phyloP scores from a whole-genome alignment of 2,888 invertebrate genomes.

The Dioctria linearis region DNA sequence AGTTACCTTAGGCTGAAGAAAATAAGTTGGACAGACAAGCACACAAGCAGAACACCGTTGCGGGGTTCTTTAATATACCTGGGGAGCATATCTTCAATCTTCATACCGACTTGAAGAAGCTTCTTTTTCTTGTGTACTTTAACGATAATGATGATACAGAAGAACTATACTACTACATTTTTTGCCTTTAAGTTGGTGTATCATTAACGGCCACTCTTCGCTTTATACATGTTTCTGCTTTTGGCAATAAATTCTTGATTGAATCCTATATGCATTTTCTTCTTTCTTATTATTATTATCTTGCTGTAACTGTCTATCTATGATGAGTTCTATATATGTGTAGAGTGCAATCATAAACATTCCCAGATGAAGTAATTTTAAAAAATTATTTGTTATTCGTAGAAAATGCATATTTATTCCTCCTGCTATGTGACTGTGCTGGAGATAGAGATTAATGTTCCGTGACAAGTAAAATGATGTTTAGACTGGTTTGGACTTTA shows the following conservation, averaged over 20 bases:
- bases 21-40: conserved; percentile 1
- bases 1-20: neutral
- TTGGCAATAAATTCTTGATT: neutral
- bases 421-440: no score
- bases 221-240: neutral
- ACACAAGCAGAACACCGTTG: neutral
- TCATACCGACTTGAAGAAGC: neutral
- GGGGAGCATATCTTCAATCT: neutral
- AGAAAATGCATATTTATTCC: no score
- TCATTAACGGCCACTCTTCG: neutral
- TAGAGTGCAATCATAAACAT: neutral
- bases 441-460: no score
- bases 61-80: neutral
- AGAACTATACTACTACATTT: neutral
- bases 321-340: neutral
- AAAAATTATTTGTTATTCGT: no score
- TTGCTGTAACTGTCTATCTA: neutral
- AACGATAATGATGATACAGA: neutral
- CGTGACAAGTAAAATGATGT: no score
- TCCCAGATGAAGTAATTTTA: neutral
- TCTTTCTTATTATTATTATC: neutral
- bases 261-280: neutral
- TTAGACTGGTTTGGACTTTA: no score
- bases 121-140: neutral
- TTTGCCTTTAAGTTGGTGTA: neutral